Base-by-base conservation (phyloP, 2,113 vertebrate genomes). In the Cavia aperea region DNA sequence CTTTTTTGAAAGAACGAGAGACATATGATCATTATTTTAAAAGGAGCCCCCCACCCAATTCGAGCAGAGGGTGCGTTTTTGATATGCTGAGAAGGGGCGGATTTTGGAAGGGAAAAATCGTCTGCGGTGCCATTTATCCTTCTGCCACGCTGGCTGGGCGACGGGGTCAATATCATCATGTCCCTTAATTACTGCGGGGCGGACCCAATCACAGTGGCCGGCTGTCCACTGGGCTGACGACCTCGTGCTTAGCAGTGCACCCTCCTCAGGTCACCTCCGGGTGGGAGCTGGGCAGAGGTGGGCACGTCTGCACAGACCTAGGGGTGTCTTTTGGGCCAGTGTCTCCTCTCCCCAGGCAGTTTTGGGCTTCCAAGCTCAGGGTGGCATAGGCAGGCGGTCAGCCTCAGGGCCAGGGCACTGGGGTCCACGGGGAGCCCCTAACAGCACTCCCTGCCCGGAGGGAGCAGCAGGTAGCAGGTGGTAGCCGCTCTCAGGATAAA, bases 91-190 rank as follows among this genome's bases (percentile, higher is more conserved):
- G 81, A 90, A 86, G 78, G 63, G 68, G n/a, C n/a, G 10, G 0
- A n/a, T 84, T 83, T 46, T 1, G 36, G 86, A 68, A 46, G 21
- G 19, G 16, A 29, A 9, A 8, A 9, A 8, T 51, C 23, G 1
- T 16, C 0, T 1, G 33, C 0, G 1, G 9, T 23, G 18, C 18
- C 62, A 2, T 36, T 26, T 13, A 1, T 3, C 23, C 56, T 31
- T 5, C 2, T 5, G 75, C 81, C 72, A 60, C 0, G 7, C 18
- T 1, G 63, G 68, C 81, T 12, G 4, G 51, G 43, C 63, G 88
- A 24, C 79, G 4, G 79, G 86, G 70, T 90, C 54, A 49, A 26
- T 24, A 11, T 7, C 51, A 84, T 31, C 90, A 19, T 65, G 63
- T 33, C 56, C 88, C 82, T 63, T 79, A 81, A 88, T 84, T 60